Conservation (phyloP, 1,140 invertebrate genomes). For the Bombus waltoni region DNA sequence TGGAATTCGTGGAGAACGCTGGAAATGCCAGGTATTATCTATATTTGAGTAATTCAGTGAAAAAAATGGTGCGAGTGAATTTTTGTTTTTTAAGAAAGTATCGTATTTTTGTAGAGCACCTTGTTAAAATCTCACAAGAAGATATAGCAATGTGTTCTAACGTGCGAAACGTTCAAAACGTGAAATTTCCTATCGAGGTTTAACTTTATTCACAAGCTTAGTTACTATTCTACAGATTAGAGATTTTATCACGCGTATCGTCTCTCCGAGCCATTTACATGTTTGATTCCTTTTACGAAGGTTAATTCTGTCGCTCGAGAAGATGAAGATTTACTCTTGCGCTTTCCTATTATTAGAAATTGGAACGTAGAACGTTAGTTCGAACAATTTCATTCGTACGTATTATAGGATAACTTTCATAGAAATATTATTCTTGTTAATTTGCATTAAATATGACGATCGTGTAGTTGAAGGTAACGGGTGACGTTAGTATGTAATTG, state of each 20-base stretch:
- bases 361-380: background rate
- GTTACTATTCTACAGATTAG: background rate
- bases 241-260: background rate
- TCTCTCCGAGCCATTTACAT: background rate
- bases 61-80: background rate
- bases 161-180: background rate
- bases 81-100: background rate
- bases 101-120: background rate
- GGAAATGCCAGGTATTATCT: slow-evolving; percentile 34
- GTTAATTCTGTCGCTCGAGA: no score
- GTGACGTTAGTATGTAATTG: background rate
- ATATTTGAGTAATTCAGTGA: background rate
- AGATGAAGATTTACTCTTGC: no score
- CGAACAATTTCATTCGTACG: background rate
- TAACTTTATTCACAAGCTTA: background rate
- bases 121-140: background rate
- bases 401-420: background rate
- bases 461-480: background rate
- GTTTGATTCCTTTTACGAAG: no score
- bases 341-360: background rate
- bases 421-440: background rate
- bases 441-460: background rate
- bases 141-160: background rate
- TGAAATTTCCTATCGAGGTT: background rate
- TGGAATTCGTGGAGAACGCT: slow-evolving; percentile 74